phyloP scores from a whole-genome alignment of 1,140 invertebrate genomes.

The Cotesia vestalis region DNA sequence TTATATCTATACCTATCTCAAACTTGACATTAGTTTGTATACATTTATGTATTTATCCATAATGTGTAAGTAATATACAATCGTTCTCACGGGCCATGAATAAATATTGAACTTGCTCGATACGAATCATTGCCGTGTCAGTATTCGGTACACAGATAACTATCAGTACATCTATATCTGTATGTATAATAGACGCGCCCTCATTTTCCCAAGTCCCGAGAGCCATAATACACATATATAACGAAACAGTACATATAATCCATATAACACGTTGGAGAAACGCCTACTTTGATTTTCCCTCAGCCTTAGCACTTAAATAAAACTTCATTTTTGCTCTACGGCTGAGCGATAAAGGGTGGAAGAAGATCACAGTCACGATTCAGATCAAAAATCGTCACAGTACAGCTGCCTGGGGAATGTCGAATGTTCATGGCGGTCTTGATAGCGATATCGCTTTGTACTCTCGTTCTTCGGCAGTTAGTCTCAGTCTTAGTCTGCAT shows the following conservation, averaged over 20 bases:
- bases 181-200: conserved; percentile 21
- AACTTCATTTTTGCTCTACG: too few species aligned
- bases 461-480: background rate
- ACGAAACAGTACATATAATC: background rate
- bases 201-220: conserved; percentile 20
- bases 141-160: conserved; percentile 9
- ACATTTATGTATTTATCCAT: too few species aligned
- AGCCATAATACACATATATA: background rate
- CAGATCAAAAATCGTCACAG: conserved; percentile 18
- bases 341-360: too few species aligned
- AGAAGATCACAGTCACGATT: background rate
- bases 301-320: too few species aligned
- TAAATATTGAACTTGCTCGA: conserved; percentile 33
- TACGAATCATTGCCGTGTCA: conserved; percentile 23
- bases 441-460: conserved; percentile 12
- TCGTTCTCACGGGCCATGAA: conserved; percentile 19
- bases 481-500: conserved; percentile 1
- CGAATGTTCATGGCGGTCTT: conserved; percentile 24
- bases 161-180: conserved; percentile 12
- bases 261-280: too few species aligned
- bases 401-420: conserved; percentile 27
- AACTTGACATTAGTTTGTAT: too few species aligned
- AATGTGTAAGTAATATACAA: too few species aligned
- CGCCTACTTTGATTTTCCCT: too few species aligned
- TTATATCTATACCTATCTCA: too few species aligned